Evolutionary conservation across 1,140 invertebrate species (phyloP), one percentile per base, ranked within the genome.

Genomic region (Hyles vespertilio): DNA sequence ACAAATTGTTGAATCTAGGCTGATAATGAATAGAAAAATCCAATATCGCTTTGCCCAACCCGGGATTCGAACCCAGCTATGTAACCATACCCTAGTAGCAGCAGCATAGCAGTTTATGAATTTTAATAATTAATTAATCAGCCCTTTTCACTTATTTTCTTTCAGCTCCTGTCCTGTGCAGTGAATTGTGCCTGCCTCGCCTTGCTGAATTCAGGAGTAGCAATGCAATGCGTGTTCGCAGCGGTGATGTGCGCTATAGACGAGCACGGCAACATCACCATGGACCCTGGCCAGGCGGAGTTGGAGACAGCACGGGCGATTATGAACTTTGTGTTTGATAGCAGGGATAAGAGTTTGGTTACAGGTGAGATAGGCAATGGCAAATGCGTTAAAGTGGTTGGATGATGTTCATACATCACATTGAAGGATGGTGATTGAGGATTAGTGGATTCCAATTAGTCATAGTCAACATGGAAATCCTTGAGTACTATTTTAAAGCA

Each of bases 121-220:
- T 22, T 0, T 22, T 22, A 22, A 22, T 40, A 32, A 34, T 57
- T n/a, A 49, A 11, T 22, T 7, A 22, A 49, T 6, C n/a, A 45
- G n/a, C n/a, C 43, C n/a, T 8, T 11, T 2, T 0, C 3, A 12
- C 22, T 12, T 3, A 11, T 53, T 56, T 64, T 33, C 51, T 72
- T 81, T 9, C 72, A 96, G 95, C 75, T 96, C 4, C 80, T 97
- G 47, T 92, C 95, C 0, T 95, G 94, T 88, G 91, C 92, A 36
- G 89, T 97, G n/a, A 98, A 98, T 90, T 93, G 94, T 48, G 90
- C 92, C 0, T 97, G 94, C 80, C 81, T 97, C 32, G 95, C 96
- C 0, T 83, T 97, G 43, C 90, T 97, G 5, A 94, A 96, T 85
- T 93, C 95, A 2, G 94, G 95, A 32, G 80, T 97, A 10, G 90